These are phyloP conservation scores for Eutrigla gurnardus DNA, from an alignment of 2,797 vertebrate species.

Conservation along the genomic window DNA sequence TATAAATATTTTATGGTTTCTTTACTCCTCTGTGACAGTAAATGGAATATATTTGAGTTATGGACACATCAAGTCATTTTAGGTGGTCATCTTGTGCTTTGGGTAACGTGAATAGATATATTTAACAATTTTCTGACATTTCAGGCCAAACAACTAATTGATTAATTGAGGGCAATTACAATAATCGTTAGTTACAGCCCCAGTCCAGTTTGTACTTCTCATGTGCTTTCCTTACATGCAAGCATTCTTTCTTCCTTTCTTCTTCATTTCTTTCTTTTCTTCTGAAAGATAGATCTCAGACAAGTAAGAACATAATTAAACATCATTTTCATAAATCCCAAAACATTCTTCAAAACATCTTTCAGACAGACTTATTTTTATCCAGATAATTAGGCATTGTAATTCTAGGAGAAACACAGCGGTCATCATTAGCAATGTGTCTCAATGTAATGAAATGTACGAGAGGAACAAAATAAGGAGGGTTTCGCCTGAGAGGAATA, in stretches of 20 bases:
- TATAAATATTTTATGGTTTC: neutral
- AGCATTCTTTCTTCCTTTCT: too few species aligned
- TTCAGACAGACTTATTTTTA: neutral
- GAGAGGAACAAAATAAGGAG: neutral
- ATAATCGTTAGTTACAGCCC: neutral
- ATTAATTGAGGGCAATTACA: neutral
- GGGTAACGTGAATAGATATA: neutral
- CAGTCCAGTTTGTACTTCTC: neutral
- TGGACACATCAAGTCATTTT: neutral
- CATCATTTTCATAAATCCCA: neutral
- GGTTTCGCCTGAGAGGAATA: slow-evolving; percentile 9
- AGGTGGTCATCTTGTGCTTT: neutral
- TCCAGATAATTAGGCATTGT: neutral
- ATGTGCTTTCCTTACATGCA: neutral
- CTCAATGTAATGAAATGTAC: neutral
- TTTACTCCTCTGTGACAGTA: neutral
- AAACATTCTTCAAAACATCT: neutral
- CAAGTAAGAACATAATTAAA: too few species aligned
- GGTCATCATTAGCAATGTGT: too few species aligned
- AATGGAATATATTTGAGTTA: too few species aligned
- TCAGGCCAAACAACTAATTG: neutral
- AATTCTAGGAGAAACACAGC: too few species aligned
- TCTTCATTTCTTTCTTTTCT: too few species aligned
- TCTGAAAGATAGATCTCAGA: too few species aligned
- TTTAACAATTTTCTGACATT: neutral